Evolutionary conservation across 2,797 vertebrate species (phyloP), one percentile per base, ranked within the genome.

Genomic region (Dipus sagitta): DNA sequence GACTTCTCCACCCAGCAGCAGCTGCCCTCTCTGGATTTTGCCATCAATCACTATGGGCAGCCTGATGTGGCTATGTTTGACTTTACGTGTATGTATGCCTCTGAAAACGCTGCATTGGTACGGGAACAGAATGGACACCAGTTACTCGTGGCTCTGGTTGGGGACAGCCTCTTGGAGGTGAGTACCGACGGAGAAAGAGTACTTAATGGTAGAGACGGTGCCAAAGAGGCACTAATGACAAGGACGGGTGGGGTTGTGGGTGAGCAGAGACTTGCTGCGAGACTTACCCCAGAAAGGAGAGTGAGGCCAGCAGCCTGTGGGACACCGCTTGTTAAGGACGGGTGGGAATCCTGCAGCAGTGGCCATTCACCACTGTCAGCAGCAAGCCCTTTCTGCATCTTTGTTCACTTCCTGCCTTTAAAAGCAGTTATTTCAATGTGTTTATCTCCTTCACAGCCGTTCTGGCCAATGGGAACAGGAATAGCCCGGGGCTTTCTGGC

Each of bases 381-480:
- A 38, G 34, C 54, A 78, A 30, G 64, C 32, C 23, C 62, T 70
- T 74, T 65, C 83, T 38, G 82, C 42, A 70, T n/a, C 18, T 89
- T 72, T 23, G 52, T 20, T 86, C 80, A 8, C 58, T 83, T 82
- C 4, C 15, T 18, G 65, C 52, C 82, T 32, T 68, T 71, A 54
- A 79, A 65, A 83, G n/a, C 52, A 75, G 54, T 93, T 21, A 64
- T 75, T 65, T 95, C 68, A 52, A 58, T 93, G 24, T 67, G 34
- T 80, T 32, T 79, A 0, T 87, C 58, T 88, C 54, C 32, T 54
- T 70, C 47, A 4, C 47, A 98, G 99, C 99, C 99, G 0, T 99
- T 99, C 98, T 99, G 99, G 99, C 99, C 99, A 20, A 99, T 99
- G 99, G 99, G 99, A 96, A 99, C 99, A 70, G 99, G 99, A 96